These are phyloP conservation scores for Balaeniceps rex DNA, from an alignment of 2,113 vertebrate species.

Conservation along the genomic window DNA sequence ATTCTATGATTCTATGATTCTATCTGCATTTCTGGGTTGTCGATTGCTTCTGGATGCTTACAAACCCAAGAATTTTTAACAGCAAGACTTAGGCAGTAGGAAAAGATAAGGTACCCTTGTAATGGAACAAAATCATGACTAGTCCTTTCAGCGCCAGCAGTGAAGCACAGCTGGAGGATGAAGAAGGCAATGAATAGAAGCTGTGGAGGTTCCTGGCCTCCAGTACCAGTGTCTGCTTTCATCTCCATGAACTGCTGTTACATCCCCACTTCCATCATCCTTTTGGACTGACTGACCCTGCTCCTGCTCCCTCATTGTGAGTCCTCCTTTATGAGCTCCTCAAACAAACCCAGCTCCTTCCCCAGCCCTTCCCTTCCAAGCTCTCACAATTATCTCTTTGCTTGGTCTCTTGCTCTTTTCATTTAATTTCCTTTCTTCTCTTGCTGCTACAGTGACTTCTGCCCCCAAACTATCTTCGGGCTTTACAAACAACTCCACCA, in stretches of 20 bases:
- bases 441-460: background rate
- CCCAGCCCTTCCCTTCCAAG: background rate
- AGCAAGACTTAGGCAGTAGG: background rate
- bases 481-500: background rate
- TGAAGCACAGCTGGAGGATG: background rate
- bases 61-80: background rate
- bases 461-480: background rate
- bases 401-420: background rate
- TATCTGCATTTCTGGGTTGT: background rate
- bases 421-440: background rate
- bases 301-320: background rate
- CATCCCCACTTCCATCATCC: background rate
- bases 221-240: background rate
- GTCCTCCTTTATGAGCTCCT: background rate
- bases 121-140: background rate
- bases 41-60: background rate
- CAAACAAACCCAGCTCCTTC: background rate
- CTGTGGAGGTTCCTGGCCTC: background rate
- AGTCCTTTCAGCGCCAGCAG: background rate
- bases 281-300: background rate
- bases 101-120: background rate
- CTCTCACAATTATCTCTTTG: background rate
- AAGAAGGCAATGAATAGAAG: background rate
- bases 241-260: background rate
- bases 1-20: too few relatives aligned